These are phyloP conservation scores for Gymnothorax javanicus DNA, from an alignment of 2,797 vertebrate species.

Conservation along the genomic window DNA sequence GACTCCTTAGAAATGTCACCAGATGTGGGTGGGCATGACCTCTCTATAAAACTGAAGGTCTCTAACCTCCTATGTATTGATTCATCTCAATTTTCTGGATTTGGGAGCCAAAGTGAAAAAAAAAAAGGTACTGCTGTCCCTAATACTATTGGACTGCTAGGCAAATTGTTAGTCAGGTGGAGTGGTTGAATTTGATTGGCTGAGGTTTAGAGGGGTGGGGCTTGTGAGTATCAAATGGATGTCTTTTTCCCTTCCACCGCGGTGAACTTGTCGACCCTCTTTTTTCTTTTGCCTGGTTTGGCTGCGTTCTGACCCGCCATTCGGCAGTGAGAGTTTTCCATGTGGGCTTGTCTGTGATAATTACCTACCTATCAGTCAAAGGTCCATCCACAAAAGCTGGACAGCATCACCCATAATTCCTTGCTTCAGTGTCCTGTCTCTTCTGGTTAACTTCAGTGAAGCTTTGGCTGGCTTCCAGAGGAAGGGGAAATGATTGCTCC, in stretches of 20 bases:
- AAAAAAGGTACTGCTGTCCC: no score
- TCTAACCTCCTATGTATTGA: no score
- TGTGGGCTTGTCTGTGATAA: slow-evolving; percentile 44
- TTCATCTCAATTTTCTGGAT: no score
- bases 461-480: slow-evolving; percentile 60
- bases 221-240: not conserved
- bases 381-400: not conserved
- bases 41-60: no score
- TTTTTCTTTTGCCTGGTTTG: not conserved
- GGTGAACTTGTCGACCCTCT: no score
- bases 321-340: slow-evolving; percentile 41
- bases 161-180: not conserved
- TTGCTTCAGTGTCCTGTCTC: slow-evolving; percentile 47
- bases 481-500: slow-evolving; percentile 39
- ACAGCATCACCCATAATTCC: slow-evolving; percentile 22
- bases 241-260: not conserved
- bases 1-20: no score
- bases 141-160: no score
- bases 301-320: not conserved
- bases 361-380: slow-evolving; percentile 49
- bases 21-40: no score
- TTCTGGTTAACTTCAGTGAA: slow-evolving; percentile 66
- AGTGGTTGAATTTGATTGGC: not conserved
- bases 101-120: no score
- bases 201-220: not conserved